phyloP scores from a whole-genome alignment of 1,140 invertebrate genomes.

The Manduca sexta region DNA sequence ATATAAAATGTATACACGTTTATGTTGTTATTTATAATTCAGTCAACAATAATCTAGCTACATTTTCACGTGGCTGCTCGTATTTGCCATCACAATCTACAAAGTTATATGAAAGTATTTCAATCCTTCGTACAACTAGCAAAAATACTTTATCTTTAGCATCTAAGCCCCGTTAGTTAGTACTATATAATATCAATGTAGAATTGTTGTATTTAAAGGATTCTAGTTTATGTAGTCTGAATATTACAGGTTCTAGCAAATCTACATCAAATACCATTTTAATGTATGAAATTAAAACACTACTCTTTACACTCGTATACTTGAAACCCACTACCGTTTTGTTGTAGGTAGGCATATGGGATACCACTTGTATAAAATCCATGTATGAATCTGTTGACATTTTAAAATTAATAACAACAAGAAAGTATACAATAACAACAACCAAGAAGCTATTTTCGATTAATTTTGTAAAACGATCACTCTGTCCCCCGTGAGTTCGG shows the following conservation, averaged over 20 bases:
- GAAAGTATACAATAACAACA: neutral
- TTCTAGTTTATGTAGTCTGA: conserved; percentile 50
- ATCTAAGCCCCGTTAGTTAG: conserved; percentile 69
- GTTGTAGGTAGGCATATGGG: conserved; percentile 36
- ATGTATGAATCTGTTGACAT: conserved; percentile 54
- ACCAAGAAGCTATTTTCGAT: no score
- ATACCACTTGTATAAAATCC: conserved; percentile 44
- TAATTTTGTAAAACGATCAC: no score
- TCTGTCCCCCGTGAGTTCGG: no score
- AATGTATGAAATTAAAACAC: conserved; percentile 44
- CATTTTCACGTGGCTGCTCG: conserved; percentile 21
- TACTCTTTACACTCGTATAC: conserved; percentile 37
- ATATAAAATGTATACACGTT: no score
- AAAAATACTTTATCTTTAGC: conserved; percentile 53
- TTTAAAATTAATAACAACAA: conserved; percentile 16
- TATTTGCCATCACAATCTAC: conserved; percentile 27
- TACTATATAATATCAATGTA: conserved; percentile 39
- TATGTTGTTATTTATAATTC: conserved; percentile 24
- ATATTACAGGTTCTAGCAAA: conserved; percentile 62
- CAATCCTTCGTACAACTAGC: conserved; percentile 36
- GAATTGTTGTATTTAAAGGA: conserved; percentile 43
- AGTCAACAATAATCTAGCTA: conserved; percentile 32
- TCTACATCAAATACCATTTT: conserved; percentile 48
- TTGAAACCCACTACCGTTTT: conserved; percentile 54
- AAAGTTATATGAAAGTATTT: conserved; percentile 23